A percentile compares a stretch with the other conserved stretches of the same genome.
Conservation (phyloP, 2,113 vertebrate species). For the Tetrax tetrax region DNA sequence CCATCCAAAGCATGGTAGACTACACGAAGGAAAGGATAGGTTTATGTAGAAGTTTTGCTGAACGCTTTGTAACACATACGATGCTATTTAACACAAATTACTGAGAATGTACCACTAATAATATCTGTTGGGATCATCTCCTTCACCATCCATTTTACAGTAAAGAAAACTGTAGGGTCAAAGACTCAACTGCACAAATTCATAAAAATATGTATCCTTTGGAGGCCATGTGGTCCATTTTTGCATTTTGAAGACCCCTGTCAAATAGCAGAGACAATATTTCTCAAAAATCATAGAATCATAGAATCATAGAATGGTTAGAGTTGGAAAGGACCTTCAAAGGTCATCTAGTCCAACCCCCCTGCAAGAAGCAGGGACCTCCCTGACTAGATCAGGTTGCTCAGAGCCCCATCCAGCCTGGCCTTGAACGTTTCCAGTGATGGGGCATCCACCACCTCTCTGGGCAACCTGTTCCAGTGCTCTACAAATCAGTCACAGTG, state of each 20-base stretch:
- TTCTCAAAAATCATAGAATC: no score
- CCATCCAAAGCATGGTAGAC: accelerated
- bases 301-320: no score
- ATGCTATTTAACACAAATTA: background rate
- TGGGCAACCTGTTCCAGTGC: no score
- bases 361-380: no score
- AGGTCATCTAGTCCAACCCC: no score
- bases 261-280: background rate
- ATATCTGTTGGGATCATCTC: background rate
- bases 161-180: background rate
- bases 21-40: background rate
- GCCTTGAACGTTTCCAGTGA: no score
- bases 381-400: no score
- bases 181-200: background rate
- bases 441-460: no score
- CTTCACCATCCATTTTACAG: background rate
- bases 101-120: background rate
- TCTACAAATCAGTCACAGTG: background rate
- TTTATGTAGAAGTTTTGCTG: background rate
- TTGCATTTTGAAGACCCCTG: background rate
- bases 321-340: no score
- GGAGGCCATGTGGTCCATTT: background rate
- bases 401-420: no score
- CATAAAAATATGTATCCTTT: background rate
- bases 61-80: background rate